phyloP scores from a whole-genome alignment of 2,797 vertebrate species.

The Orestias chungarensis region DNA sequence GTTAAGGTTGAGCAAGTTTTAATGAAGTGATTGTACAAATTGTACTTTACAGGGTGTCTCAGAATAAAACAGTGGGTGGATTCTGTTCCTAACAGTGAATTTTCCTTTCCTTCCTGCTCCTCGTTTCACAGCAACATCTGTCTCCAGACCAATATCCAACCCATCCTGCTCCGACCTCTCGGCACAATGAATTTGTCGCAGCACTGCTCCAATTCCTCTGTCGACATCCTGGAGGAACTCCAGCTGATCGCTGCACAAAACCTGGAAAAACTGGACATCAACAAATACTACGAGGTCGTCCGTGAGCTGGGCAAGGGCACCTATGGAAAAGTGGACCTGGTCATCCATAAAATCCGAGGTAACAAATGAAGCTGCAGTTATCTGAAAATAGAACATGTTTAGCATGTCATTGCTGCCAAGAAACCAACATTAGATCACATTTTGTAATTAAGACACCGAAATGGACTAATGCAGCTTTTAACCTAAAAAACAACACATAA shows the following conservation, averaged over 20 bases:
- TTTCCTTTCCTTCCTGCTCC: slow-evolving; percentile 54
- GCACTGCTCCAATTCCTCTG: slow-evolving; percentile 59
- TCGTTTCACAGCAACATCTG: slow-evolving; percentile 43
- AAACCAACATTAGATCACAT: neutral
- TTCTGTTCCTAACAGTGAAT: slow-evolving; percentile 25
- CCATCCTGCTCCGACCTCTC: slow-evolving; percentile 10
- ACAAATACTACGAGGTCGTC: slow-evolving; percentile 81
- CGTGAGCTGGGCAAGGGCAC: slow-evolving; percentile 84
- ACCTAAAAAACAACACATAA: neutral
- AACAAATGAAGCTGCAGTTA: neutral
- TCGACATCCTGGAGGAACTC: slow-evolving; percentile 82
- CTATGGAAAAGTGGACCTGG: slow-evolving; percentile 84
- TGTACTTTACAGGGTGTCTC: neutral
- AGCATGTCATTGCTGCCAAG: neutral
- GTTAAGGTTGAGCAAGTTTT: too few relatives aligned
- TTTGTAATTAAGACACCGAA: neutral
- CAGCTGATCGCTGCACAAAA: slow-evolving; percentile 83
- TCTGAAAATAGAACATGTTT: neutral
- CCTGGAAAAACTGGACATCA: slow-evolving; percentile 81
- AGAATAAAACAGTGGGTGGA: slow-evolving; percentile 14
- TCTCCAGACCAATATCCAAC: slow-evolving; percentile 23
- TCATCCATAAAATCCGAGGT: slow-evolving; percentile 83
- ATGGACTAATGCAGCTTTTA: neutral
- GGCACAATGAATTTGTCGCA: slow-evolving; percentile 74
- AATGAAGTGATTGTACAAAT: neutral